Percentiles rank a stretch among this genome's conserved stretches.
Conservation (phyloP, 2,113 vertebrate species). For the Serinus canaria region DNA sequence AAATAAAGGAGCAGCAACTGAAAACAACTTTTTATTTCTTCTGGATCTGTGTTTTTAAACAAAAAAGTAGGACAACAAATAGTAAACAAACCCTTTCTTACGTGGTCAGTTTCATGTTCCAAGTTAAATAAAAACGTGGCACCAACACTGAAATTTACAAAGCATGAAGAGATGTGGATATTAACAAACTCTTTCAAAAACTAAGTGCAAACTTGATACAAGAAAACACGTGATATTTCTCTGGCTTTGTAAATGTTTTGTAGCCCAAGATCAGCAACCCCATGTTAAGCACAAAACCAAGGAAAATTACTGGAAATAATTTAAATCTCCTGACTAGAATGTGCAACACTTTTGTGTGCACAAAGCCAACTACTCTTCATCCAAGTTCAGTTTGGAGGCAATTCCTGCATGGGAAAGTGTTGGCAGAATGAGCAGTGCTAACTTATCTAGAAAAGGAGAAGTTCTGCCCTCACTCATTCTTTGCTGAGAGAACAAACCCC, state of each 20-base stretch:
- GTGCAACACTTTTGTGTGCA: neutral
- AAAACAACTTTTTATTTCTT: neutral
- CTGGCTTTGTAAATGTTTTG: neutral
- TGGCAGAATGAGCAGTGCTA: neutral
- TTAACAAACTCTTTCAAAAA: neutral
- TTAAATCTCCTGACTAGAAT: neutral
- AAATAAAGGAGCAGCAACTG: neutral
- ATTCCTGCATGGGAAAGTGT: neutral
- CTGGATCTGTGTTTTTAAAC: neutral
- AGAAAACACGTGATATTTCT: neutral
- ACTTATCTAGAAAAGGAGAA: neutral
- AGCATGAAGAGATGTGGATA: neutral
- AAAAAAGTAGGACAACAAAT: neutral
- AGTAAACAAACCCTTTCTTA: neutral
- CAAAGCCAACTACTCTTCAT: neutral
- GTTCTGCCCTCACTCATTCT: neutral
- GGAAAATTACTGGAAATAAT: neutral
- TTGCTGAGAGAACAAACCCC: neutral
- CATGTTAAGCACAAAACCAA: neutral
- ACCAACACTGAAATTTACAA: neutral
- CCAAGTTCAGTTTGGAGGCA: neutral
- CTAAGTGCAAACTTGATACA: neutral
- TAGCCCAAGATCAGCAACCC: neutral
- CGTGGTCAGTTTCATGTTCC: fast-evolving
- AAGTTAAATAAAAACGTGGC: neutral